A percentile compares a stretch with the other conserved stretches of the same genome.
These are phyloP conservation scores for Myotis vivesi DNA, from an alignment of 2,797 vertebrate genomes.

Conservation along the genomic window DNA sequence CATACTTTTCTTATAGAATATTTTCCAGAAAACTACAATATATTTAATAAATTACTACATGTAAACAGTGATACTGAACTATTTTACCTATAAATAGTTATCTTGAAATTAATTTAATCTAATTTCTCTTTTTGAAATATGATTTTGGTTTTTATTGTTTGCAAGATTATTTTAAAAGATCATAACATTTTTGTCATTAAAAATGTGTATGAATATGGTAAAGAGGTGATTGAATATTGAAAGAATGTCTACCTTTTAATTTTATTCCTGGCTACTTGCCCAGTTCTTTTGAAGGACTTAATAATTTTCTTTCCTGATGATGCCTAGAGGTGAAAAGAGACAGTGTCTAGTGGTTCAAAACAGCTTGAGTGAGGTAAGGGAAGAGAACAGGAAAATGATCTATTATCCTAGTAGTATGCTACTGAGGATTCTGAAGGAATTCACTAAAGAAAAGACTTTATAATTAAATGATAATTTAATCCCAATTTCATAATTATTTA, in stretches of 20 bases:
- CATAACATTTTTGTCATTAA: neutral
- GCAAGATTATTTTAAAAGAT: neutral
- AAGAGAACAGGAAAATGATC: conserved; percentile 58
- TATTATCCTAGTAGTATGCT: conserved; percentile 9
- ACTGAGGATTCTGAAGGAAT: conserved; percentile 60
- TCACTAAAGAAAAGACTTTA: conserved; percentile 28
- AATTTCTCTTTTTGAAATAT: neutral
- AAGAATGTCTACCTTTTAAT: conserved; percentile 55
- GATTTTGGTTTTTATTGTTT: conserved; percentile 15
- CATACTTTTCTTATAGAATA: neutral
- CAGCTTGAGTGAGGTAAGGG: conserved; percentile 69
- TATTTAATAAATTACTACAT: neutral
- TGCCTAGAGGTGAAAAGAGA: conserved; percentile 73
- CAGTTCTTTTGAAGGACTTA: conserved; percentile 64
- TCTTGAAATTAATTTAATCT: neutral
- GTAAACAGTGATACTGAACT: neutral
- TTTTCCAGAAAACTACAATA: neutral
- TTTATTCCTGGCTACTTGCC: conserved; percentile 70
- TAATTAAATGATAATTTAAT: conserved; percentile 74
- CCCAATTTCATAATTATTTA: neutral
- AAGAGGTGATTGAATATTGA: neutral
- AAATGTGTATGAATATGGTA: neutral
- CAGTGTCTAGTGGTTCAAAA: conserved; percentile 58
- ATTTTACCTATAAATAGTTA: neutral
- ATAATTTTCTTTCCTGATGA: conserved; percentile 67